phyloP scores from a whole-genome alignment of 2,888 invertebrate species.

The Thymelicus sylvestris region DNA sequence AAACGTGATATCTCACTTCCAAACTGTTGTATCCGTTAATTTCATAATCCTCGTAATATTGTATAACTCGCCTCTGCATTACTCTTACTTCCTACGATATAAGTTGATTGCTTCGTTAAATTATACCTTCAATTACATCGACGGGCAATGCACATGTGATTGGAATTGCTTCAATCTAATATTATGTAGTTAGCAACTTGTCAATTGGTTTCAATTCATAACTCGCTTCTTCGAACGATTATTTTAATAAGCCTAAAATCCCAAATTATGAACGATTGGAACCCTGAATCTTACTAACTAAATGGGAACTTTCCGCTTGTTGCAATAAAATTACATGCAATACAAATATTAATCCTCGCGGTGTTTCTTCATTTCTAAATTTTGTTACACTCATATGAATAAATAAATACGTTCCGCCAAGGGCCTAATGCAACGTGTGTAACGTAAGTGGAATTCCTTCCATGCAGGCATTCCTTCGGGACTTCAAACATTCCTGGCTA shows the following conservation, averaged over 20 bases:
- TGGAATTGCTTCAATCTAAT: conserved; percentile 9
- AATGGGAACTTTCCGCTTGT: not conserved
- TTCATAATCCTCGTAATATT: conserved; percentile 29
- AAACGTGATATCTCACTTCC: conserved; percentile 24
- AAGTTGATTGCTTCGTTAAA: conserved; percentile 22
- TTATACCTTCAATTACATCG: conserved; percentile 19
- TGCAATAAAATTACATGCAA: too few relatives aligned
- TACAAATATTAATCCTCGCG: too few relatives aligned
- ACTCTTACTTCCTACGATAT: conserved; percentile 26
- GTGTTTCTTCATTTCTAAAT: too few relatives aligned
- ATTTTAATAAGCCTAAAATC: not conserved
- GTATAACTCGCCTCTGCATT: conserved; percentile 15
- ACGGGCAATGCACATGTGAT: conserved; percentile 8
- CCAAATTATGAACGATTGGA: not conserved
- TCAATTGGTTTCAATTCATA: not conserved
- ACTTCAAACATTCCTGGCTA: conserved; percentile 57
- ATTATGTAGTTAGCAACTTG: not conserved
- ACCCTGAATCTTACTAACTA: not conserved
- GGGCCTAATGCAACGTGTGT: conserved; percentile 34
- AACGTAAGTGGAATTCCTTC: conserved; percentile 31
- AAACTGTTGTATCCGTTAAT: conserved; percentile 28
- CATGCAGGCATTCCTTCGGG: conserved; percentile 50
- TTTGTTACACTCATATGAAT: too few relatives aligned
- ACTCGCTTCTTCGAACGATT: conserved; percentile 40
- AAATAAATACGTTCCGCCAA: not conserved